phyloP scores from a whole-genome alignment of 2,797 vertebrate species.

The Melopsittacus undulatus region DNA sequence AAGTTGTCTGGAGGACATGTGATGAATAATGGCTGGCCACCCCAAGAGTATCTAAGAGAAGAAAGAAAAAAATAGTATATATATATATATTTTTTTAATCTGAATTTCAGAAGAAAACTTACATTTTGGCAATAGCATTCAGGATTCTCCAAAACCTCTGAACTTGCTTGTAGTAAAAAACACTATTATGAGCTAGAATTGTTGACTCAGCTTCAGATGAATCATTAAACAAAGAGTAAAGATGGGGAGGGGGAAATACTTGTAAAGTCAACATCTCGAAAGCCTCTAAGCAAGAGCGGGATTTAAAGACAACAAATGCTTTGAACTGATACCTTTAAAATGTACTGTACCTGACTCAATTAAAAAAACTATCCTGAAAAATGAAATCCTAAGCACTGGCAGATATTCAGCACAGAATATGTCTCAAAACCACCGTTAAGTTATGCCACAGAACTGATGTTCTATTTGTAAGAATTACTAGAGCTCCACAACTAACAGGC shows the following conservation, averaged over 20 bases:
- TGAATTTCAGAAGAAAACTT: neutral
- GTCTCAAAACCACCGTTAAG: neutral
- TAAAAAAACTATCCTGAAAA: neutral
- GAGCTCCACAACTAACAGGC: neutral
- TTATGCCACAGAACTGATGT: neutral
- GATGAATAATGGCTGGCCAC: conserved; percentile 84
- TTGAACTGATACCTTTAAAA: neutral
- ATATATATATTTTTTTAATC: neutral
- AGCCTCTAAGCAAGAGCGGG: neutral
- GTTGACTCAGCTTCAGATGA: neutral
- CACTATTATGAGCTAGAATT: neutral
- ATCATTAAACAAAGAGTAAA: neutral
- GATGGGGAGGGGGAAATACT: neutral
- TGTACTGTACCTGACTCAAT: neutral
- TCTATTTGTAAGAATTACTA: neutral
- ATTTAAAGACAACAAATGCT: neutral
- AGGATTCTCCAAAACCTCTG: neutral
- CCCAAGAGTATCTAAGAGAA: conserved; percentile 81
- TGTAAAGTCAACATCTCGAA: neutral
- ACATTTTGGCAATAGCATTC: neutral
- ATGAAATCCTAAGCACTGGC: neutral
- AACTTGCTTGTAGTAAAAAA: neutral
- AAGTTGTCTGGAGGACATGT: conserved; percentile 60
- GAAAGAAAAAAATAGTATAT: neutral
- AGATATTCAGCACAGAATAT: neutral